These are phyloP conservation scores for Pluvianellus socialis DNA, from an alignment of 2,113 vertebrate genomes.

Conservation along the genomic window DNA sequence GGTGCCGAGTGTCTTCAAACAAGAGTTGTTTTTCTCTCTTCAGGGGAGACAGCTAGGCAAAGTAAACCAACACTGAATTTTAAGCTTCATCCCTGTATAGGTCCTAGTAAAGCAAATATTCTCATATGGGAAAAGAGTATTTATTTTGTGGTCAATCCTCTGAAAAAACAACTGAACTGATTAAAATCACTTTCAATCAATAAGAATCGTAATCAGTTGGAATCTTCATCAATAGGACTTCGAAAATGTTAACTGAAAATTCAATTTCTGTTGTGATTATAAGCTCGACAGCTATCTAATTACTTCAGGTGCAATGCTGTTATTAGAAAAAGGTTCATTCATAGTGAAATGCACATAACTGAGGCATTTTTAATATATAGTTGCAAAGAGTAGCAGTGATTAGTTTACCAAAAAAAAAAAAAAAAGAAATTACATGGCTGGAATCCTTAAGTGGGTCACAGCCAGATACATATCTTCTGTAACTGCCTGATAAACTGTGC, in stretches of 20 bases:
- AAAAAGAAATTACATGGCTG: background rate
- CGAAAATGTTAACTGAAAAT: constrained; percentile 14
- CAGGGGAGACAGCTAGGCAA: background rate
- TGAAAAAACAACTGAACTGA: constrained; percentile 19
- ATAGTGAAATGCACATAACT: background rate
- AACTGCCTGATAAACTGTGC: background rate
- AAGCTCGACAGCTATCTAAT: constrained; percentile 15
- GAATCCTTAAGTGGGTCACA: background rate
- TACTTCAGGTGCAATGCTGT: background rate
- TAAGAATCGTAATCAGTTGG: background rate
- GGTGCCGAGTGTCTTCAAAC: background rate
- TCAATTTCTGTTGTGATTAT: constrained; percentile 26
- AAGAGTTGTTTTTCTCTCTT: background rate
- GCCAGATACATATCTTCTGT: background rate
- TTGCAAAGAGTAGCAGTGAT: background rate
- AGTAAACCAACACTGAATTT: background rate
- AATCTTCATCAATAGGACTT: constrained; percentile 32
- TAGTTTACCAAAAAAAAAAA: background rate
- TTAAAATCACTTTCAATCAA: constrained; percentile 44
- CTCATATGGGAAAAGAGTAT: constrained; percentile 4
- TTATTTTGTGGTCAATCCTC: constrained; percentile 35
- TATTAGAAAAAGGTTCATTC: constrained; percentile 8
- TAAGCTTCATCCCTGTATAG: background rate
- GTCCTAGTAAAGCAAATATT: constrained; percentile 6
- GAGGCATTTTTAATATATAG: background rate